phyloP scores from a whole-genome alignment of 2,888 invertebrate genomes.

The Drosophila diplacantha region DNA sequence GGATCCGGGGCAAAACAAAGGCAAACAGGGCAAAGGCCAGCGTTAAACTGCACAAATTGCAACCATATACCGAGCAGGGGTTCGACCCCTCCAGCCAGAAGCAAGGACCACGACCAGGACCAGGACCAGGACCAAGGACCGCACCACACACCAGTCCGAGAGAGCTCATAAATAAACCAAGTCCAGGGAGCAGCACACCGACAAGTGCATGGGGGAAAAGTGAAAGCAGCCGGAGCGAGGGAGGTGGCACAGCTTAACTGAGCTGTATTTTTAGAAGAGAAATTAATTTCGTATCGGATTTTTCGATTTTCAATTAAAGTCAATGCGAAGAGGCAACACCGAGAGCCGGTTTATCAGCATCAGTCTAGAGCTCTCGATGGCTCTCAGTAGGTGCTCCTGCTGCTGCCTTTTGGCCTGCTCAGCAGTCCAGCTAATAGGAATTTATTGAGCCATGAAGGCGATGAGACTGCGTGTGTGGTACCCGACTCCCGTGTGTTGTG shows the following conservation, averaged over 20 bases:
- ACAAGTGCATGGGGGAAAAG: slow-evolving; percentile 39
- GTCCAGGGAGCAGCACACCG: slow-evolving; percentile 7
- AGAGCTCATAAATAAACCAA: slow-evolving; percentile 66
- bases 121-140: slow-evolving; percentile 2
- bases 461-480: slow-evolving; percentile 55
- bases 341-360: slow-evolving; percentile 14
- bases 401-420: slow-evolving; percentile 24
- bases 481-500: slow-evolving; percentile 38
- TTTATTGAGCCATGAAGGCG: slow-evolving; percentile 72
- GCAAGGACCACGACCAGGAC: slow-evolving; percentile 8
- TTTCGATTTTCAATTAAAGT: slow-evolving; percentile 75
- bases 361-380: slow-evolving; percentile 3
- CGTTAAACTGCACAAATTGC: slow-evolving; percentile 73
- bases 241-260: slow-evolving; percentile 25
- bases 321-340: slow-evolving; percentile 50
- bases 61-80: slow-evolving; percentile 62
- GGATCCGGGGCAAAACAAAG: slow-evolving; percentile 36
- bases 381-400: slow-evolving; percentile 8
- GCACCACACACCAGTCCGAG: slow-evolving; percentile 32
- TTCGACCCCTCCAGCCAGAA: slow-evolving; percentile 23
- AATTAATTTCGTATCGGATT: slow-evolving; percentile 74
- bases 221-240: slow-evolving; percentile 23
- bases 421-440: slow-evolving; percentile 61
- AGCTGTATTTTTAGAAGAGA: slow-evolving; percentile 67
- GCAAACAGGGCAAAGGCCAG: slow-evolving; percentile 60